These are phyloP conservation scores for Eriocheir sinensis DNA, from an alignment of 1,140 invertebrate genomes.

Conservation along the genomic window DNA sequence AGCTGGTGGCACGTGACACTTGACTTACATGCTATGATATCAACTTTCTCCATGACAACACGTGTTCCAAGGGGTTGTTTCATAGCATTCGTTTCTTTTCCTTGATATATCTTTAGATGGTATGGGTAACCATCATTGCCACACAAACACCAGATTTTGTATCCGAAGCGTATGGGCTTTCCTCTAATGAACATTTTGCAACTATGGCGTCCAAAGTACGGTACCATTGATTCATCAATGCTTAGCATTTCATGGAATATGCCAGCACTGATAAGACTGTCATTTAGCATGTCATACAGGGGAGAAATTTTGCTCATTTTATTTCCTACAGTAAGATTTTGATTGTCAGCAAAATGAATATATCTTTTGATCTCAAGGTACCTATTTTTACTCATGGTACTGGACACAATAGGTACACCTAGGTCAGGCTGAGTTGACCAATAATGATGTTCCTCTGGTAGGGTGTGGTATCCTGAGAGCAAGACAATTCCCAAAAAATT, in stretches of 20 bases:
- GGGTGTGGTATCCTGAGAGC: conserved; percentile 1
- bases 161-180: conserved; percentile 46
- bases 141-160: conserved; percentile 44
- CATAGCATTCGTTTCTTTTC: neutral
- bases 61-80: conserved; percentile 23
- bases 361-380: conserved; percentile 34
- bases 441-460: conserved; percentile 37
- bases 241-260: conserved; percentile 37
- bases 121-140: conserved; percentile 30
- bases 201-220: conserved; percentile 26
- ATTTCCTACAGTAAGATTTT: too few relatives aligned
- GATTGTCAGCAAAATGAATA: conserved; percentile 36
- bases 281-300: conserved; percentile 48
- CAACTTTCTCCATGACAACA: neutral
- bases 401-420: conserved; percentile 26
- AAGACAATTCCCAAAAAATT: conserved; percentile 31
- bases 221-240: conserved; percentile 51
- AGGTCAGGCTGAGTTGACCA: conserved; percentile 35
- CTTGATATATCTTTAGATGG: conserved; percentile 24
- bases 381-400: conserved; percentile 29
- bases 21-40: neutral
- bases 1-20: conserved; percentile 29
- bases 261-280: neutral
- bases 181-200: conserved; percentile 26
- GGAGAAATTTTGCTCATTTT: conserved; percentile 49